Evolutionary conservation across 2,113 vertebrate species (phyloP).

Genomic region (Aspidoscelis tigris): DNA sequence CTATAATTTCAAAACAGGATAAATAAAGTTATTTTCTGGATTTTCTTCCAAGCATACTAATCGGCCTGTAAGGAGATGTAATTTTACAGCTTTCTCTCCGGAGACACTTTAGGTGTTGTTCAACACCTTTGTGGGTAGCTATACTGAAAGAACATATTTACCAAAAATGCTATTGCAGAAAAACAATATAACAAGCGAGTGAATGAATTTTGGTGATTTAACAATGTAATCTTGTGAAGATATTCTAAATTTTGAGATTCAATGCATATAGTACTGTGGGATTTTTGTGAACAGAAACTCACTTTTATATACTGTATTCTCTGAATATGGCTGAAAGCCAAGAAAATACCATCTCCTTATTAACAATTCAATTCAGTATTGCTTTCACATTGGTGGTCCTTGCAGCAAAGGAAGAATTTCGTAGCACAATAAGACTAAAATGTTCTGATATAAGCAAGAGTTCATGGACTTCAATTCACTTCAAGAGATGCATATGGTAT

Average conservation of each 20-base stretch:
- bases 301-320: constrained; percentile 23
- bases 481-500: too few species aligned
- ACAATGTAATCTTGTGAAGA: constrained; percentile 34
- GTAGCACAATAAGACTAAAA: too few species aligned
- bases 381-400: too few species aligned
- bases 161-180: neutral
- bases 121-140: neutral
- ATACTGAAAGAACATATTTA: constrained; percentile 1
- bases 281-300: neutral
- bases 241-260: constrained; percentile 57
- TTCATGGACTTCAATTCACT: too few species aligned
- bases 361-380: neutral
- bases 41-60: constrained; percentile 45
- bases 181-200: neutral
- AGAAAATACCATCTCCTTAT: neutral
- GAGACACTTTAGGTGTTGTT: constrained; percentile 34
- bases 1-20: constrained; percentile 42
- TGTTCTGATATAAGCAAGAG: too few species aligned
- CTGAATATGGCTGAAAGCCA: neutral
- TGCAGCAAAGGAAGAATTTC: too few species aligned
- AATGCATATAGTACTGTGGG: constrained; percentile 41
- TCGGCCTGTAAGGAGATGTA: constrained; percentile 33
- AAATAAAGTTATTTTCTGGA: constrained; percentile 54
- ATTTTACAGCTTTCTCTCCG: constrained; percentile 28
- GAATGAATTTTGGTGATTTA: constrained; percentile 32